Evolutionary conservation across 1,140 invertebrate genomes (phyloP).

Genomic region (Propsilocerus akamusi): DNA sequence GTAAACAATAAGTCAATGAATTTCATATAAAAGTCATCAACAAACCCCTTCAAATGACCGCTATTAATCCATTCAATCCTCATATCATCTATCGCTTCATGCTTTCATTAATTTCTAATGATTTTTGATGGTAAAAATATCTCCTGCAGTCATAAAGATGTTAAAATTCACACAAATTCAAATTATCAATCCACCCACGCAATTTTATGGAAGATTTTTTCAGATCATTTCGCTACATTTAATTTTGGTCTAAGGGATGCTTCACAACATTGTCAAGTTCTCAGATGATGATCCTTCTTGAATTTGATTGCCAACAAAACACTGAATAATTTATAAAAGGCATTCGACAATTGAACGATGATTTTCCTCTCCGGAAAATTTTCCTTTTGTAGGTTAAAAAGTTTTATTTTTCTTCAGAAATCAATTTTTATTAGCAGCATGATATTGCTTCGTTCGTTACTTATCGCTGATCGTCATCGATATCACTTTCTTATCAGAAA

Average conservation of each 20-base stretch:
- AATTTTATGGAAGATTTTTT: background rate
- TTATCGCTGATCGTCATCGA: too few relatives aligned
- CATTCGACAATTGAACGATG: too few relatives aligned
- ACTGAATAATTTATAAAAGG: background rate
- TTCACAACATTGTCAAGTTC: background rate
- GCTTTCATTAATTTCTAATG: too few relatives aligned
- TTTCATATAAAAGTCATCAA: background rate
- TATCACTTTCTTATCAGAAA: too few relatives aligned
- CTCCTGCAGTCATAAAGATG: background rate
- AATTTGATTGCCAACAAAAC: background rate
- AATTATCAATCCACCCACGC: background rate
- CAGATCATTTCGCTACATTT: conserved; percentile 4
- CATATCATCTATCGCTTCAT: background rate
- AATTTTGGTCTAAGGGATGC: background rate
- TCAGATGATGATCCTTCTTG: background rate
- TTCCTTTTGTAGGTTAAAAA: background rate
- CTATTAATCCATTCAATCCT: background rate
- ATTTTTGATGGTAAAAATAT: background rate
- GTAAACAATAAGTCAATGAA: too few relatives aligned
- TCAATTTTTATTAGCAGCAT: background rate
- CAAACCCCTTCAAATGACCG: background rate
- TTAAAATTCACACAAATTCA: background rate
- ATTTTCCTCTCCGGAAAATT: too few relatives aligned
- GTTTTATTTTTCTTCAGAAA: background rate
- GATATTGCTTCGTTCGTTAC: too few relatives aligned